Evolutionary conservation across 2,888 invertebrate species (phyloP), one percentile per base, ranked within the genome.

Genomic region (Coelogynopora nodosa): DNA sequence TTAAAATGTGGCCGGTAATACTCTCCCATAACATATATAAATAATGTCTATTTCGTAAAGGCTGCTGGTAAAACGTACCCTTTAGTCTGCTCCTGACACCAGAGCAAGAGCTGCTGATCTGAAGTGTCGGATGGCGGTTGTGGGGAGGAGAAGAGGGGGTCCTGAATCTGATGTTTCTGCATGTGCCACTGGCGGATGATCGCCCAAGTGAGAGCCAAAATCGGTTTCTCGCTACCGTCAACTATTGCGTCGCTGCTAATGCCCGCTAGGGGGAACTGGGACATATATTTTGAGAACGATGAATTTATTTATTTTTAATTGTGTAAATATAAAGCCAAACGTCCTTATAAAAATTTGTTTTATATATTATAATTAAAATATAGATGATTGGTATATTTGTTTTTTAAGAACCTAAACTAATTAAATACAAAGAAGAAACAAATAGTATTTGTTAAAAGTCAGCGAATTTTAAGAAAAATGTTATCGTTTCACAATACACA

Each of bases 31-130:
- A n/a, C n/a, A n/a, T n/a, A n/a, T n/a, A n/a, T n/a, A n/a, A n/a
- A n/a, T n/a, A n/a, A n/a, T n/a, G n/a, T n/a, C n/a, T n/a, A n/a
- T n/a, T n/a, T n/a, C n/a, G n/a, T n/a, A n/a, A n/a, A n/a, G n/a
- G n/a, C n/a, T n/a, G n/a, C 5, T 49, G 18, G 18, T 10, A 49
- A 99, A 91, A 97, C 95, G 93, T 99, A 99, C 84, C 98, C 99
- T 74, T 99, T 98, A 0, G 99, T 99, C 93, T 99, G 99, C 97
- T 99, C 99, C 93, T 99, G 99, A 93, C 99, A 99, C 99, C 99
- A 99, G 87, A 99, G 93, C 82, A 98, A 93, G 86, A 98, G 93
- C 0, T 98, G 10, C 74, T 74, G 74, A 26, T 74, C 23, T 2
- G 23, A 26, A 26, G 74, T 13, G 5, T 5, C 18, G 49, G 49